Evolutionary conservation across 2,888 invertebrate genomes (phyloP).

Genomic region (Nematopogon swammerdamellus): DNA sequence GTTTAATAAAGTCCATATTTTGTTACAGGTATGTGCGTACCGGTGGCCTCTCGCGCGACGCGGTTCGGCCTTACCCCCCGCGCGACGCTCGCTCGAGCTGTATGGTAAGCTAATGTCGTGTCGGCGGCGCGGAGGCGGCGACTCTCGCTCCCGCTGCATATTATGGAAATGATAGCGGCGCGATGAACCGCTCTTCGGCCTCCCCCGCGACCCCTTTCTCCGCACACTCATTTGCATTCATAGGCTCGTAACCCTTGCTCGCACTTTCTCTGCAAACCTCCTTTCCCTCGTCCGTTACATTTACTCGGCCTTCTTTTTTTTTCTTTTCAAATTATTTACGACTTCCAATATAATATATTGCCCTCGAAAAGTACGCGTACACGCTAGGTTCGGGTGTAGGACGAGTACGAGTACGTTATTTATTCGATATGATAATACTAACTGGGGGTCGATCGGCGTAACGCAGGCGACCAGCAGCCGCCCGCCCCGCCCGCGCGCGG

Average conservation of each 20-base stretch:
- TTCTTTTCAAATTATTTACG: constrained; percentile 52
- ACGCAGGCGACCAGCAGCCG: too few species aligned
- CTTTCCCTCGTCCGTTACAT: constrained; percentile 40
- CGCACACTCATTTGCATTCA: constrained; percentile 53
- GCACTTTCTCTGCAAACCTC: constrained; percentile 34
- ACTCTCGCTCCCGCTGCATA: constrained; percentile 7
- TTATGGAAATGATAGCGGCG: constrained; percentile 43
- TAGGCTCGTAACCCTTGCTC: constrained; percentile 54
- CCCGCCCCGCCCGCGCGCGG: constrained; percentile 18
- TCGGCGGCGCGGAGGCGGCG: too few species aligned
- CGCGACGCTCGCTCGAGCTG: neutral
- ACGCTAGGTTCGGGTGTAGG: neutral
- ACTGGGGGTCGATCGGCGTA: too few species aligned
- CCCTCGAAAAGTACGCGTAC: constrained; percentile 14
- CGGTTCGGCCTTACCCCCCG: neutral
- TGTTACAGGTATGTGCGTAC: neutral
- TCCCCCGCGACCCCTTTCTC: constrained; percentile 29
- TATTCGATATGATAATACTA: neutral
- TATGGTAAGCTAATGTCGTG: neutral
- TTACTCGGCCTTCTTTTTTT: constrained; percentile 37
- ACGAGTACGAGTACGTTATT: neutral
- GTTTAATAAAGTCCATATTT: neutral
- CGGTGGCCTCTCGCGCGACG: neutral
- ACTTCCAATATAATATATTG: constrained; percentile 48
- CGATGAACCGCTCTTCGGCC: constrained; percentile 32